Conservation (phyloP, 1,140 invertebrate genomes). For the Cataglyphis hispanica region DNA sequence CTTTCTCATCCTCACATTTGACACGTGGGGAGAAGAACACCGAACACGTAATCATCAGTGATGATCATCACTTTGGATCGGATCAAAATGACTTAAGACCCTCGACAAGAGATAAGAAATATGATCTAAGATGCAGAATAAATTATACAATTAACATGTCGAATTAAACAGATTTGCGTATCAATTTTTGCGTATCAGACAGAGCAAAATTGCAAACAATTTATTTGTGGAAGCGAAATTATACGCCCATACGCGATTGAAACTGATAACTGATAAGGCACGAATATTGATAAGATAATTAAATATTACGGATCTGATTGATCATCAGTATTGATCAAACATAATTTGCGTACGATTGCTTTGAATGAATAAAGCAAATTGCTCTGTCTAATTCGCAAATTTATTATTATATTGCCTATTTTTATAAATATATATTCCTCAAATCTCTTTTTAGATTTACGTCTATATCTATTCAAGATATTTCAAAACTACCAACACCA, state of each 20-base stretch:
- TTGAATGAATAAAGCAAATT: conserved; percentile 10
- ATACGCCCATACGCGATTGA: not conserved
- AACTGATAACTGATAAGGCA: not conserved
- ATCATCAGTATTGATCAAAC: not conserved
- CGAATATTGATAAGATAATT: conserved; percentile 13
- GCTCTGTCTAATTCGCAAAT: not conserved
- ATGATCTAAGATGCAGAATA: not conserved
- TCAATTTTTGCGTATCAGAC: not conserved
- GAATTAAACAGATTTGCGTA: not conserved
- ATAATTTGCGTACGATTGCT: not conserved
- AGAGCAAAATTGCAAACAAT: conserved; percentile 2
- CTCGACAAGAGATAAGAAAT: not conserved
- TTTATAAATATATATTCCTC: not conserved
- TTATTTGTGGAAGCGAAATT: conserved; percentile 1
- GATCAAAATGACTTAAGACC: not conserved
- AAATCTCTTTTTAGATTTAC: not conserved
- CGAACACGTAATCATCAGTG: not conserved
- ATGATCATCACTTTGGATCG: not conserved
- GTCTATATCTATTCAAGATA: not conserved
- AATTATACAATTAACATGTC: not conserved
- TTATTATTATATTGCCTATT: not conserved
- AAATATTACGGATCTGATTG: conserved; percentile 1
- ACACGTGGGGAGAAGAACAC: conserved; percentile 26
- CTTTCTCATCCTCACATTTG: conserved; percentile 2
- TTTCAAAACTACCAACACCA: not conserved